Evolutionary conservation across 1,140 invertebrate genomes (phyloP).

Genomic region (Trachymyrmex cornetzi): DNA sequence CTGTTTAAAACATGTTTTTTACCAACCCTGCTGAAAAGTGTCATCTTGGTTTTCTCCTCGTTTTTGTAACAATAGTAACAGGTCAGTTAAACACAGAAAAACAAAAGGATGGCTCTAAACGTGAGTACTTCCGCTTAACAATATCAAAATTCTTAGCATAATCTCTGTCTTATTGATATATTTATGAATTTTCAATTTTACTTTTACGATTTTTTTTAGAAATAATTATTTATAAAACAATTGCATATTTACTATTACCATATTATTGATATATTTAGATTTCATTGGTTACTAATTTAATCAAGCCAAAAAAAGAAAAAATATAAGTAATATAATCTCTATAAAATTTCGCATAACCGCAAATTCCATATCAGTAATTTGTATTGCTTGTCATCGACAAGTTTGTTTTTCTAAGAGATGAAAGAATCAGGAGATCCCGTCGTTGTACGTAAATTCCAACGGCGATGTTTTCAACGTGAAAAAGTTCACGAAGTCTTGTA

Average conservation of each 20-base stretch:
- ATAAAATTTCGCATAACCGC: neutral
- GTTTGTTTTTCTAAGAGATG: neutral
- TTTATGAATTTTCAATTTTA: neutral
- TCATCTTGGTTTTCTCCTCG: neutral
- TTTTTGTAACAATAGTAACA: constrained; percentile 13
- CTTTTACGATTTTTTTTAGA: neutral
- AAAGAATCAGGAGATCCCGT: neutral
- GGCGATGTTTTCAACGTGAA: neutral
- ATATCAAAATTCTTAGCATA: neutral
- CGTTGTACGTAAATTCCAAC: neutral
- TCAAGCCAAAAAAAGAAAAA: neutral
- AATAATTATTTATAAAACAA: constrained; percentile 3
- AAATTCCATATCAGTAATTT: neutral
- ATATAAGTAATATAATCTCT: neutral
- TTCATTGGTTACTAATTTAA: neutral
- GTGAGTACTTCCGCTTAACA: constrained; percentile 7
- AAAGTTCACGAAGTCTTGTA: neutral
- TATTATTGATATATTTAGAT: too few species aligned
- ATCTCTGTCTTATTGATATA: constrained; percentile 6
- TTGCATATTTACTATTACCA: too few species aligned
- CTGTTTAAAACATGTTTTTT: too few species aligned
- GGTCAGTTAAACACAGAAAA: neutral
- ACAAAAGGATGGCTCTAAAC: neutral
- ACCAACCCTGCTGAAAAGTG: neutral
- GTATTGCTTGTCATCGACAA: neutral